Base-by-base conservation (phyloP, 2,888 invertebrate species). In the Orthosia cruda region DNA sequence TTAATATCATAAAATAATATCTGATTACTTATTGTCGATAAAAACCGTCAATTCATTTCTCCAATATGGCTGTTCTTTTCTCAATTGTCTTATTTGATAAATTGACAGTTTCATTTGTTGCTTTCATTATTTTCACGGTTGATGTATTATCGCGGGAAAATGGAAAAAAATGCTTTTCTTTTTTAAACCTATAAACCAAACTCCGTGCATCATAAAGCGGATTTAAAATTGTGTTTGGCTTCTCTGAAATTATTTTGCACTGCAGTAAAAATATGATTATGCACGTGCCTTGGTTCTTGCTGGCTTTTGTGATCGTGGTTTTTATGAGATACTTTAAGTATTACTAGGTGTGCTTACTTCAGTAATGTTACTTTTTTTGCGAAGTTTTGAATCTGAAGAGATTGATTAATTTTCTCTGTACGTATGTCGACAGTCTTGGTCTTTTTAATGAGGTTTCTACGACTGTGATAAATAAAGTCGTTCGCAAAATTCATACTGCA, bases 21-120 rank as follows among this genome's bases (percentile, higher is more conserved):
- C 62, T 81, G 61, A 84, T 86, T 78, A 66, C 74, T 75, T 87
- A 73, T 71, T 79, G 85, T 65, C 54, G 83, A 87, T 75, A 87
- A 86, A 62, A 77, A 72, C 86, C 83, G 85, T 87, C n/a, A n/a
- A n/a, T n/a, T n/a, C n/a, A n/a, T n/a, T n/a, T n/a, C n/a, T n/a
- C n/a, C n/a, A n/a, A n/a, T n/a, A n/a, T n/a, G n/a, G n/a, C n/a
- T n/a, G n/a, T n/a, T n/a, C n/a, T n/a, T n/a, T n/a, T n/a, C n/a
- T n/a, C n/a, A n/a, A n/a, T n/a, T n/a, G n/a, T n/a, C n/a, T n/a
- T n/a, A n/a, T n/a, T 81, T 83, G 77, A 77, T n/a, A 74, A 74
- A 82, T 83, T 87, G 79, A 55, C 74, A 70, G 77, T 74, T 81
- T 81, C 67, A 80, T 85, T 82, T 64, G 66, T 58, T 70, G 54